These are phyloP conservation scores for Pardalotus punctatus DNA, from an alignment of 2,113 vertebrate genomes.

Conservation along the genomic window DNA sequence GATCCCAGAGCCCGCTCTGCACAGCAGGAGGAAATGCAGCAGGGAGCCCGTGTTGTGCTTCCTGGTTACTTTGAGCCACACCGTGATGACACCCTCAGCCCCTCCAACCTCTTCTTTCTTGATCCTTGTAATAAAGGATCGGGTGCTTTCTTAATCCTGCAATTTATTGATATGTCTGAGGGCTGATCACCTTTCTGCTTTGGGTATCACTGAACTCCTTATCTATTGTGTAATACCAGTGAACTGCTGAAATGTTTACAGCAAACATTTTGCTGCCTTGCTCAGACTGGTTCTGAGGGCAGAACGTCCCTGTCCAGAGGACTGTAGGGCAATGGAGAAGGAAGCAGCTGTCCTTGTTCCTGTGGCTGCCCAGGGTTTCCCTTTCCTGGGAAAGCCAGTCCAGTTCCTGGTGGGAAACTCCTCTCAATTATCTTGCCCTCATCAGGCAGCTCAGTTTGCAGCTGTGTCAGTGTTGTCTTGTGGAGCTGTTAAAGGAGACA, in stretches of 20 bases:
- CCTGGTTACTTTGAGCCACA: background rate
- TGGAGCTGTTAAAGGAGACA: background rate
- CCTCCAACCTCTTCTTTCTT: background rate
- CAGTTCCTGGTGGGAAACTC: background rate
- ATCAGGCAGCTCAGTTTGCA: background rate
- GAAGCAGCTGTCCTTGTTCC: background rate
- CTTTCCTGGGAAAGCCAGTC: background rate
- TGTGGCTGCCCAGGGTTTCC: background rate
- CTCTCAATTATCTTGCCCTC: background rate
- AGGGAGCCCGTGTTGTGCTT: fast-evolving
- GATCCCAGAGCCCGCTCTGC: background rate
- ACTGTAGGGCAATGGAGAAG: background rate
- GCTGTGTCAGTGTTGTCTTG: background rate
- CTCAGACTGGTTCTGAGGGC: background rate
- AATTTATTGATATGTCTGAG: background rate
- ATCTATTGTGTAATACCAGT: fast-evolving
- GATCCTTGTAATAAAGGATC: background rate
- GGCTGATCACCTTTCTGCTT: background rate
- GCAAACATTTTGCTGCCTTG: background rate
- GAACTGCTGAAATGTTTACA: background rate
- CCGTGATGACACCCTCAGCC: background rate
- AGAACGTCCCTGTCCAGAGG: background rate
- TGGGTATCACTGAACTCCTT: background rate
- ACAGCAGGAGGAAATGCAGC: background rate
- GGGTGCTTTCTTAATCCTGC: background rate